These are phyloP conservation scores for Cephus sareptanus DNA, from an alignment of 2,888 invertebrate species.

Conservation along the genomic window DNA sequence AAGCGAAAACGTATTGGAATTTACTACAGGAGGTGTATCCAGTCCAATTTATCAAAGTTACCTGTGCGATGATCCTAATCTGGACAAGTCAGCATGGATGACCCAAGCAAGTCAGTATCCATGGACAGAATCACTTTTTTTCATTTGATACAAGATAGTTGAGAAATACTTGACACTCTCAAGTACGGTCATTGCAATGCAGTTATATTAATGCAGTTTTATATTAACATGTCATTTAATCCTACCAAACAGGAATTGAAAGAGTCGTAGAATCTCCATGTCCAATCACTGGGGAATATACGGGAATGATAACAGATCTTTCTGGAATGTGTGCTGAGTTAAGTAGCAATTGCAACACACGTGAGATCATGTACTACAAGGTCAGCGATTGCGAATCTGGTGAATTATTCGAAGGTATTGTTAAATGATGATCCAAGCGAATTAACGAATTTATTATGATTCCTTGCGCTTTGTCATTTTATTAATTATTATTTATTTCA, in stretches of 20 bases:
- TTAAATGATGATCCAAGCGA: constrained; percentile 2
- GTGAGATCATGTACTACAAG: constrained; percentile 76
- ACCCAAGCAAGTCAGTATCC: constrained; percentile 72
- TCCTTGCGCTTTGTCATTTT: constrained; percentile 14
- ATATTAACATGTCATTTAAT: not conserved
- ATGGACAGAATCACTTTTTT: not conserved
- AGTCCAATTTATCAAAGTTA: constrained; percentile 60
- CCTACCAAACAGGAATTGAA: constrained; percentile 58
- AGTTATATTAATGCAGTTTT: not conserved
- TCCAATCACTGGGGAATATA: constrained; percentile 75
- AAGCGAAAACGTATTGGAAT: constrained; percentile 73
- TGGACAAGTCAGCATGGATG: constrained; percentile 70
- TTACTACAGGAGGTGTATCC: constrained; percentile 57
- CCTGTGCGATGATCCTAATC: constrained; percentile 68
- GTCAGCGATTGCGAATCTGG: constrained; percentile 72
- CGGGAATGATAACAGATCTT: constrained; percentile 73
- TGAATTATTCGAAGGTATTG: constrained; percentile 72
- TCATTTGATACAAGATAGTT: constrained; percentile 29
- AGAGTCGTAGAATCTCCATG: constrained; percentile 69
- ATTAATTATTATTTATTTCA: constrained; percentile 40
- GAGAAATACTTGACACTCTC: constrained; percentile 15
- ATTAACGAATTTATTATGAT: constrained; percentile 7
- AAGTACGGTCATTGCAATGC: not conserved
- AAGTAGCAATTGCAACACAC: constrained; percentile 74
- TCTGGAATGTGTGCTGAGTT: constrained; percentile 73